Percentiles rank a stretch among this genome's conserved stretches.
These are phyloP conservation scores for Hofmannophila pseudospretella DNA, from an alignment of 2,888 invertebrate species.

Conservation along the genomic window DNA sequence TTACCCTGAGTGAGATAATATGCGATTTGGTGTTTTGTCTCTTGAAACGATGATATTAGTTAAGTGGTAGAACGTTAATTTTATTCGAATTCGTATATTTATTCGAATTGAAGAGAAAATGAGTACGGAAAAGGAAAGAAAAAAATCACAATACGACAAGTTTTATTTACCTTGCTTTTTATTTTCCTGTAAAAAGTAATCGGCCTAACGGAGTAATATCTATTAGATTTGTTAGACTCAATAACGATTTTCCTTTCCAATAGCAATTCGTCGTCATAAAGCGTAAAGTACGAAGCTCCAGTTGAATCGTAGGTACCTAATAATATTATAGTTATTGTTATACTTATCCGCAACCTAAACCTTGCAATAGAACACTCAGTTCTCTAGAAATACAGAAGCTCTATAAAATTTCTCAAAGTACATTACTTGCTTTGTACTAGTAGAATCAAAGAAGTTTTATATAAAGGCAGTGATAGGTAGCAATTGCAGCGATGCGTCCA, in stretches of 20 bases:
- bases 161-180: constrained; percentile 22
- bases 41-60: no score
- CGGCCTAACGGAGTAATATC: constrained; percentile 50
- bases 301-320: constrained; percentile 59
- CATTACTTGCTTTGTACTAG: constrained; percentile 36
- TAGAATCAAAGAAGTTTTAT: constrained; percentile 18
- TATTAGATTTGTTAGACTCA: constrained; percentile 28
- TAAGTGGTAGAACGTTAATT: no score
- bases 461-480: constrained; percentile 31
- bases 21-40: no score
- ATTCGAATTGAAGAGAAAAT: no score
- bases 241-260: constrained; percentile 60
- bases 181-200: constrained; percentile 50
- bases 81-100: no score
- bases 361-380: constrained; percentile 25
- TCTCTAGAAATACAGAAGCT: constrained; percentile 18
- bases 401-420: constrained; percentile 27
- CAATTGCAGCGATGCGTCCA: constrained; percentile 26
- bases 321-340: constrained; percentile 67
- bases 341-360: constrained; percentile 51
- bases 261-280: constrained; percentile 62
- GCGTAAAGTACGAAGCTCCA: constrained; percentile 61
- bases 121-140: background rate
- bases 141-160: background rate
- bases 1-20: no score